phyloP scores from a whole-genome alignment of 2,888 invertebrate genomes.

The Sphaeridia pumilis region DNA sequence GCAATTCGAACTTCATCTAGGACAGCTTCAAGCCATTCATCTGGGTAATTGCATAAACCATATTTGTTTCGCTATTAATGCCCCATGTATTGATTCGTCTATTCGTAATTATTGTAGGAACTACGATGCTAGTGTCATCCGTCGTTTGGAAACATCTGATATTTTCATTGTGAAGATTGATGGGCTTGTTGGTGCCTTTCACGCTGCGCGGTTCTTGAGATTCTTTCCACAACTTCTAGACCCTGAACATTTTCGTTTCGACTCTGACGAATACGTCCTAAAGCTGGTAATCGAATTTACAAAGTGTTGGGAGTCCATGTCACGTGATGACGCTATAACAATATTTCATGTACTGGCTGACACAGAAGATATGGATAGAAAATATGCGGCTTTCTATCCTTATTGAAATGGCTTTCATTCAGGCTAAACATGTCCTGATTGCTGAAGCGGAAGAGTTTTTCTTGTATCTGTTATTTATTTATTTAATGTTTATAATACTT shows the following conservation, averaged over 20 bases:
- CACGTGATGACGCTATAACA: neutral
- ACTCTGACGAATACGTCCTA: neutral
- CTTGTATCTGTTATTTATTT: too few relatives aligned
- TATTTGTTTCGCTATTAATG: too few relatives aligned
- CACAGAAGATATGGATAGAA: neutral
- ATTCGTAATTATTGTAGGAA: too few relatives aligned
- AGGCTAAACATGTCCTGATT: too few relatives aligned
- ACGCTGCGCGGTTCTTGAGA: conserved; percentile 4
- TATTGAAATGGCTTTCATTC: too few relatives aligned
- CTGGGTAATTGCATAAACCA: too few relatives aligned
- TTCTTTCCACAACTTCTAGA: neutral
- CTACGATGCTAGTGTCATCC: neutral
- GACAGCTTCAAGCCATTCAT: too few relatives aligned
- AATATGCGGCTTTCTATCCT: too few relatives aligned
- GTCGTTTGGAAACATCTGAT: neutral
- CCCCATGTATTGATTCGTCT: too few relatives aligned
- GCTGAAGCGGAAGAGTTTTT: too few relatives aligned
- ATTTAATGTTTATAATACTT: too few relatives aligned
- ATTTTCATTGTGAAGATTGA: conserved; percentile 13
- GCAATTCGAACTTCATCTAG: too few relatives aligned
- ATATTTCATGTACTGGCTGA: conserved; percentile 6
- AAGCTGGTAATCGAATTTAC: conserved; percentile 6
- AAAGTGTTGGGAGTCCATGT: neutral
- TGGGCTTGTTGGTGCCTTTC: conserved; percentile 12
- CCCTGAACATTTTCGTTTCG: neutral